Evolutionary conservation across 2,888 invertebrate species (phyloP).

Genomic region (Dicranocentrus wangi): DNA sequence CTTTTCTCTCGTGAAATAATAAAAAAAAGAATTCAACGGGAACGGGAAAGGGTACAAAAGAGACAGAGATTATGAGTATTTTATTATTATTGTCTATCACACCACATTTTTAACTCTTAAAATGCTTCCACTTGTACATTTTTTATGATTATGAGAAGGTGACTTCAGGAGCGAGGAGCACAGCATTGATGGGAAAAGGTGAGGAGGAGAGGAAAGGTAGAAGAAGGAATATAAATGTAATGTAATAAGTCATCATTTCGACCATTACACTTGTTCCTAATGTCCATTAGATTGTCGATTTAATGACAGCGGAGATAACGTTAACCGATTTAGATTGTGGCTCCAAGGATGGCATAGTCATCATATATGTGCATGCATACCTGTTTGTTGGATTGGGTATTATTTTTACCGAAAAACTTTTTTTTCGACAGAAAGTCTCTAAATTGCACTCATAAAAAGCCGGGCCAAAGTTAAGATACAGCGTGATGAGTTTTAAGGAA

Average conservation of each 20-base stretch:
- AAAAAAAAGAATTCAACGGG: neutral
- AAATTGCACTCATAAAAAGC: slow-evolving; percentile 49
- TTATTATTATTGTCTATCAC: slow-evolving; percentile 34
- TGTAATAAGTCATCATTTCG: slow-evolving; percentile 21
- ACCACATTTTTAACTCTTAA: neutral
- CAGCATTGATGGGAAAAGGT: too few species aligned
- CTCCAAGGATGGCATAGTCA: too few species aligned
- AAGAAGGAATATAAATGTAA: neutral
- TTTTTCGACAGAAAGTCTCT: too few species aligned
- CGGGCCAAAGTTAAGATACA: neutral
- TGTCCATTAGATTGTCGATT: slow-evolving; percentile 60
- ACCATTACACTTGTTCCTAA: slow-evolving; percentile 25
- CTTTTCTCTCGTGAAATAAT: neutral
- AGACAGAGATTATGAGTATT: too few species aligned
- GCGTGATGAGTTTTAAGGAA: neutral
- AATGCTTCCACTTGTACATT: slow-evolving; percentile 34
- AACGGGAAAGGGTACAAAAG: too few species aligned
- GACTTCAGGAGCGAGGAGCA: too few species aligned
- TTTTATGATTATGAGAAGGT: too few species aligned
- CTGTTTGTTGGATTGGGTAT: too few species aligned
- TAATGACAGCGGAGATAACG: slow-evolving; percentile 43
- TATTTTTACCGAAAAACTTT: too few species aligned
- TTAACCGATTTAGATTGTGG: too few species aligned
- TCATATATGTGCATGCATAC: too few species aligned
- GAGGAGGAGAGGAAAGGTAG: neutral